These are phyloP conservation scores for Sinohyriopsis cumingii DNA, from an alignment of 2,888 invertebrate genomes.

Conservation along the genomic window DNA sequence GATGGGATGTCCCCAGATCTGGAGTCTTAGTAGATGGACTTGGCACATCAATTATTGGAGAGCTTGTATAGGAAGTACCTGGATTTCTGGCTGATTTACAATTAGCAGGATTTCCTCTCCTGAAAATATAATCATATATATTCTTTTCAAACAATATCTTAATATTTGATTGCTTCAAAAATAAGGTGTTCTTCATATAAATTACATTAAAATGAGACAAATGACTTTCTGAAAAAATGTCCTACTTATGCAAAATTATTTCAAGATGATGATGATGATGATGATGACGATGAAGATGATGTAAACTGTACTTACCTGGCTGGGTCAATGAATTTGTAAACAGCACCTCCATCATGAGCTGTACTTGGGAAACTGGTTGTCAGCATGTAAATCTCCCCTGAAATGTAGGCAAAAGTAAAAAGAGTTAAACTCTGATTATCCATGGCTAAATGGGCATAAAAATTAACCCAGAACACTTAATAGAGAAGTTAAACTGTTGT, in stretches of 20 bases:
- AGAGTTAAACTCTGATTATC: neutral
- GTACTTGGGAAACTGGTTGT: conserved; percentile 37
- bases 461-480: no score
- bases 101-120: conserved; percentile 29
- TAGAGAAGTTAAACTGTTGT: no score
- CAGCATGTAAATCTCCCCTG: conserved; percentile 54
- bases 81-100: conserved; percentile 18
- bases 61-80: no score
- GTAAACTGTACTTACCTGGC: conserved; percentile 29
- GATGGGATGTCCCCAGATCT: no score
- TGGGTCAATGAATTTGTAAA: conserved; percentile 52
- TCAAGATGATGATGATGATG: neutral
- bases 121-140: conserved; percentile 4
- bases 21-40: no score
- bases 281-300: neutral
- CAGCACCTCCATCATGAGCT: conserved; percentile 18
- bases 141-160: no score
- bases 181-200: neutral
- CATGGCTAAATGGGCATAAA: neutral
- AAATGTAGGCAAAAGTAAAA: conserved; percentile 7
- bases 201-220: neutral
- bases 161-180: neutral
- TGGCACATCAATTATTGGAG: no score
- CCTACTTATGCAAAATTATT: neutral
- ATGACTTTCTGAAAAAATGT: neutral